Conservation (phyloP, 2,888 invertebrate species). For the Beris chalybata region DNA sequence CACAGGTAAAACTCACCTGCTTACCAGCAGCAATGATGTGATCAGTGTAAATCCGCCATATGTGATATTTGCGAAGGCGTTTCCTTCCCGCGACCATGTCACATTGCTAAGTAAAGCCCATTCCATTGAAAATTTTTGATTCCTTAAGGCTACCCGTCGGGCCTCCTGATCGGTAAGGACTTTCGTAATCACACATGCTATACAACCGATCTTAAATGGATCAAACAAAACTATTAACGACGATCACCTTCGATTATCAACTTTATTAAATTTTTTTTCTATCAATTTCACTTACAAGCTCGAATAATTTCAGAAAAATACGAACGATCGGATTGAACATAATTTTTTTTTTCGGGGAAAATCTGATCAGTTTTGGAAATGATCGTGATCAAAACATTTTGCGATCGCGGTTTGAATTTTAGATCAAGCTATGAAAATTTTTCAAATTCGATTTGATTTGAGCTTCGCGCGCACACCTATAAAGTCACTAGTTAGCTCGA, state of each 20-base stretch:
- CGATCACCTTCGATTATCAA: neutral
- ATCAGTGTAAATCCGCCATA: conserved; percentile 43
- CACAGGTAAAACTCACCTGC: conserved; percentile 38
- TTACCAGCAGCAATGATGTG: conserved; percentile 41
- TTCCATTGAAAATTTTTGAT: conserved; percentile 42
- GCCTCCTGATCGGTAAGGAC: conserved; percentile 42
- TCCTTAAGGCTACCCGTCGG: conserved; percentile 39
- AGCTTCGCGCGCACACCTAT: too few species aligned
- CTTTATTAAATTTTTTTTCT: conserved; percentile 15
- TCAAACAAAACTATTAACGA: neutral
- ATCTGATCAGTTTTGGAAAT: too few species aligned
- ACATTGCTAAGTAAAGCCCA: conserved; percentile 41
- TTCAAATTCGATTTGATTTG: too few species aligned
- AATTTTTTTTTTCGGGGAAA: too few species aligned
- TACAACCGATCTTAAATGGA: conserved; percentile 40
- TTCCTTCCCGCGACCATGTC: conserved; percentile 42
- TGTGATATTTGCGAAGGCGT: conserved; percentile 43
- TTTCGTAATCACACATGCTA: conserved; percentile 42
- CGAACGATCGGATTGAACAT: conserved; percentile 39
- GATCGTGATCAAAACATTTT: too few species aligned
- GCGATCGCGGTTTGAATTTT: too few species aligned
- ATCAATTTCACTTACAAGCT: conserved; percentile 39
- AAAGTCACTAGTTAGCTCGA: too few species aligned
- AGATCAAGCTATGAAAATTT: too few species aligned
- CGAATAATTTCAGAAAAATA: conserved; percentile 40